Conservation (phyloP, 2,113 vertebrate species). For the Sclerurus mexicanus region DNA sequence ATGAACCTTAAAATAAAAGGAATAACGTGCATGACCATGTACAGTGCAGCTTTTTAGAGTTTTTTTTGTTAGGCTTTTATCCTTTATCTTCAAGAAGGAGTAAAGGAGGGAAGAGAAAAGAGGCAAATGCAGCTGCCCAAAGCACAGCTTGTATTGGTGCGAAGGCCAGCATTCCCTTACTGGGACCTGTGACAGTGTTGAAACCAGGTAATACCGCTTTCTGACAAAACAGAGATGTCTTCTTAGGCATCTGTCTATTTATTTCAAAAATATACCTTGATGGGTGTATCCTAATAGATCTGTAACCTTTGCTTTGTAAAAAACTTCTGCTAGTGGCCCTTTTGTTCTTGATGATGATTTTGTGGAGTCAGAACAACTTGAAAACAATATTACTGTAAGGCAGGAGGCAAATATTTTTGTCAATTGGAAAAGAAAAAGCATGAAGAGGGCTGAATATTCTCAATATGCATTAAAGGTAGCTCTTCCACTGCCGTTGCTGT, state of each 20-base stretch:
- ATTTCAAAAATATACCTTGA: background rate
- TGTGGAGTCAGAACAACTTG: background rate
- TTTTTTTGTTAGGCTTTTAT: background rate
- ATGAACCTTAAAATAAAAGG: constrained; percentile 13
- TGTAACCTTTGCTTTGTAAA: background rate
- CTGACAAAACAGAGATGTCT: background rate
- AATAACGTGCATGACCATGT: background rate
- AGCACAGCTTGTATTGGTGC: background rate
- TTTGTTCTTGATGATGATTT: background rate
- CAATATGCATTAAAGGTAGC: background rate
- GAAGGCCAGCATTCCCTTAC: background rate
- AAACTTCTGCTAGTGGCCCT: background rate
- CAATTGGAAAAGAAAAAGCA: background rate
- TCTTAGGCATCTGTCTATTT: background rate
- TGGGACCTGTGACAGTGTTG: background rate
- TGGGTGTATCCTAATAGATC: background rate
- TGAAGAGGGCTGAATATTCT: background rate
- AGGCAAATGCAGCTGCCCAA: background rate
- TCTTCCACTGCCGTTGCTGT: background rate
- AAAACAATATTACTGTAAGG: background rate
- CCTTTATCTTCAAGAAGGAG: background rate
- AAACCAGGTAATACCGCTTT: background rate
- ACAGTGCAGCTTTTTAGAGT: background rate
- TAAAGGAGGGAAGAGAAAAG: background rate
- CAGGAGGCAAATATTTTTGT: background rate